A percentile compares a stretch with the other conserved stretches of the same genome.
phyloP scores from a whole-genome alignment of 2,888 invertebrate species.

The Keiferia lycopersicella region DNA sequence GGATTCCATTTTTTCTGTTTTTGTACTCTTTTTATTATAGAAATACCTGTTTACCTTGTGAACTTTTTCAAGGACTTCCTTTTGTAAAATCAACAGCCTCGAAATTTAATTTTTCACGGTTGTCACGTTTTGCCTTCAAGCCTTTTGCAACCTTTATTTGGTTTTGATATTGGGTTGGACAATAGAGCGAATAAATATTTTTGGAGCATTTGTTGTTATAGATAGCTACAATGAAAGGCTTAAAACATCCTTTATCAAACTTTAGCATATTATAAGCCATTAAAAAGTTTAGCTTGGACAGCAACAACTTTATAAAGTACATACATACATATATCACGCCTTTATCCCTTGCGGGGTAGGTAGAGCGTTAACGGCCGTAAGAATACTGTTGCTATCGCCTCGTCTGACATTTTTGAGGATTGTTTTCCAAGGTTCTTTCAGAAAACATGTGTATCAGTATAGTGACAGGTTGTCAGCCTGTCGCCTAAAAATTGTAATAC shows the following conservation, averaged over 20 bases:
- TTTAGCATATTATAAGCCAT: background rate
- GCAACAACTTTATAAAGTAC: no score
- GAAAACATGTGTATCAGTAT: no score
- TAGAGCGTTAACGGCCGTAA: no score
- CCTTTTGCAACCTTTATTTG: slow-evolving; percentile 16
- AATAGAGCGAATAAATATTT: background rate
- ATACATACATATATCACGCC: no score
- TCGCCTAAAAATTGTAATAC: no score
- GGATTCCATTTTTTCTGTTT: slow-evolving; percentile 36
- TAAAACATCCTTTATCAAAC: background rate
- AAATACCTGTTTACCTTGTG: slow-evolving; percentile 37
- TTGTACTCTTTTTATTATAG: slow-evolving; percentile 21
- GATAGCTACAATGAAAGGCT: background rate
- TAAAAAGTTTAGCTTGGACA: no score
- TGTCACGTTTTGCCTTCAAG: slow-evolving; percentile 26
- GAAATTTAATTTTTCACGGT: slow-evolving; percentile 22
- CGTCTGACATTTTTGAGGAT: no score
- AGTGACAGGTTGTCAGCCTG: no score
- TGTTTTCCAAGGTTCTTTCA: no score
- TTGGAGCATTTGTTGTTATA: background rate
- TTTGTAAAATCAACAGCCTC: slow-evolving; percentile 11
- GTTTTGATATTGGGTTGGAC: slow-evolving; percentile 2
- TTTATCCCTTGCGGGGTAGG: no score
- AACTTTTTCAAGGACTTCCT: slow-evolving; percentile 17
- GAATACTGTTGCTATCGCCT: no score